A percentile compares a stretch with the other conserved stretches of the same genome.
Evolutionary conservation across 2,888 invertebrate species (phyloP).

Genomic region (Phasia obesa): DNA sequence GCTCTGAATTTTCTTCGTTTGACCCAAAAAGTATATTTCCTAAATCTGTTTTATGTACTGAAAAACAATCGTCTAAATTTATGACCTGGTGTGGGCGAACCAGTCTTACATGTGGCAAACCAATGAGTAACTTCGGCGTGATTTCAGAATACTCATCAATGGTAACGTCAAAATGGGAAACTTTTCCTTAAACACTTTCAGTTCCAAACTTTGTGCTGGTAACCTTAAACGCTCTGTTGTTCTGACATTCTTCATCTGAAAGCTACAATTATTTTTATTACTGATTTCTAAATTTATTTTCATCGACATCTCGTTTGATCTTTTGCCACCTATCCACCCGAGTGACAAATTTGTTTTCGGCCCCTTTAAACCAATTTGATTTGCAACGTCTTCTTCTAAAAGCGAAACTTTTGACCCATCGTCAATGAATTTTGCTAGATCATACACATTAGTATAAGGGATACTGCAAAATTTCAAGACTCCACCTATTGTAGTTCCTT

Average conservation of each 20-base stretch:
- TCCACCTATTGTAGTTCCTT: too few species aligned
- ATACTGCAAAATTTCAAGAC: too few species aligned
- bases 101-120: conserved; percentile 22
- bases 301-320: conserved; percentile 20
- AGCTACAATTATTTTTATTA: neutral
- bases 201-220: conserved; percentile 9
- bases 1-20: neutral
- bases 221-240: conserved; percentile 29
- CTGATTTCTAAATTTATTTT: conserved; percentile 30
- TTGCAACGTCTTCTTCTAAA: conserved; percentile 47
- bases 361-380: conserved; percentile 51
- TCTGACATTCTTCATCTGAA: conserved; percentile 23
- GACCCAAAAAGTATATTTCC: conserved; percentile 30
- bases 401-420: too few species aligned
- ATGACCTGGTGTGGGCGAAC: conserved; percentile 19
- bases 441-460: too few species aligned
- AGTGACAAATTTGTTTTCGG: conserved; percentile 30
- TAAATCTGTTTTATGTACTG: conserved; percentile 15
- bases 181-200: neutral
- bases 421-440: too few species aligned
- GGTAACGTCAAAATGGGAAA: conserved; percentile 15
- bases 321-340: conserved; percentile 29
- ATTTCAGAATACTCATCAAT: conserved; percentile 25
- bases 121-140: conserved; percentile 13
- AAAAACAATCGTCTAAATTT: conserved; percentile 44